A percentile compares a stretch with the other conserved stretches of the same genome.
Conservation (phyloP, 2,797 vertebrate species). For the Enteromius fasciolatus region DNA sequence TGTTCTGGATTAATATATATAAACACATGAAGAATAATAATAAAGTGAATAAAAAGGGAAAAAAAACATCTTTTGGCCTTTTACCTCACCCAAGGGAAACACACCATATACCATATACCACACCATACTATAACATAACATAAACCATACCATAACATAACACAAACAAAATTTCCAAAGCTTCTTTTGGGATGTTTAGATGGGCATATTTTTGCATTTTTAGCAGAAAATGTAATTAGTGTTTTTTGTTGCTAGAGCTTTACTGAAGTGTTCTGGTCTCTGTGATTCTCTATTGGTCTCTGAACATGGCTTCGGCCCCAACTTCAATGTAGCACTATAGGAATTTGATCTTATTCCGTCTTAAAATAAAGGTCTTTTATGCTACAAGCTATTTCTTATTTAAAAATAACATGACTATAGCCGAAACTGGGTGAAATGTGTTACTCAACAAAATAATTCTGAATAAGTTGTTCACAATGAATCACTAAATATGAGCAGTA, state of each 20-base stretch:
- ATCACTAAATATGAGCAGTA: not conserved
- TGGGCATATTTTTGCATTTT: not conserved
- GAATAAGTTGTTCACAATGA: not conserved
- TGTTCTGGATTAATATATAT: conserved; percentile 58
- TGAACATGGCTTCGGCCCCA: not conserved
- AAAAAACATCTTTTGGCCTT: not conserved
- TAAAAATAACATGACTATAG: not conserved
- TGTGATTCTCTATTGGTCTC: not conserved
- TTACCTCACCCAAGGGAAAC: not conserved
- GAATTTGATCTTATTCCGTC: not conserved
- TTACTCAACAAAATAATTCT: not conserved
- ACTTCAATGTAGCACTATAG: not conserved
- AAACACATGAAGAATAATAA: conserved; percentile 46
- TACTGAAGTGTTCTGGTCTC: not conserved
- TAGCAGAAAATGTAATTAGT: not conserved
- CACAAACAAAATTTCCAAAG: not conserved
- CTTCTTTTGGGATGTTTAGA: not conserved
- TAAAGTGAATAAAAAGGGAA: not conserved
- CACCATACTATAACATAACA: not conserved
- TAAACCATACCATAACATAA: not conserved
- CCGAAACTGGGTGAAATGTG: not conserved
- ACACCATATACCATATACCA: too few relatives aligned
- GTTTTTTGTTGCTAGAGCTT: not conserved
- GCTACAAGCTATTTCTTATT: not conserved
- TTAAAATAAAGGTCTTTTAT: not conserved